These are phyloP conservation scores for Falco novaeseelandiae DNA, from an alignment of 2,797 vertebrate species.

Conservation along the genomic window DNA sequence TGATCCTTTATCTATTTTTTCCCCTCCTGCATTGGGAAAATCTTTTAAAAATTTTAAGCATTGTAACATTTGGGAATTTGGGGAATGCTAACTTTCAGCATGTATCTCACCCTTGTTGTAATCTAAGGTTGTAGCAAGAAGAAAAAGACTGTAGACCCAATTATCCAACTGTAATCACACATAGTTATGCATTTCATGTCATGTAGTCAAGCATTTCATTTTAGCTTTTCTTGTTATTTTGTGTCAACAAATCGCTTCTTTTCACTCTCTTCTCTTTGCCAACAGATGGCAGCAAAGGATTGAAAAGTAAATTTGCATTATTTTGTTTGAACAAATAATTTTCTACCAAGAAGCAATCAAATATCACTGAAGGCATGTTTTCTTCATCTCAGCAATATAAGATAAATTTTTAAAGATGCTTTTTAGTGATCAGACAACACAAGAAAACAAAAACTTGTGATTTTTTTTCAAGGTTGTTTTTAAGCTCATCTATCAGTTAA, in stretches of 20 bases:
- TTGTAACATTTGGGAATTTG: background rate
- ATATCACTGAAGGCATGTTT: conserved; percentile 66
- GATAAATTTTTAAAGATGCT: conserved; percentile 67
- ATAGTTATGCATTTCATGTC: background rate
- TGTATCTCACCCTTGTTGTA: background rate
- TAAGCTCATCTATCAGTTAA: conserved; percentile 27
- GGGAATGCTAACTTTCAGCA: background rate
- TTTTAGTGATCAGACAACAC: conserved; percentile 62
- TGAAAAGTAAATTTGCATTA: background rate
- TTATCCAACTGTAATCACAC: background rate
- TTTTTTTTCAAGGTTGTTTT: conserved; percentile 60
- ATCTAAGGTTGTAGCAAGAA: background rate
- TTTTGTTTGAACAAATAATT: conserved; percentile 66
- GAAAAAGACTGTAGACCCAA: background rate
- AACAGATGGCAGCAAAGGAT: conserved; percentile 77
- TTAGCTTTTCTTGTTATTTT: background rate
- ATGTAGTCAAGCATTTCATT: background rate
- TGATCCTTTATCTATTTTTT: background rate
- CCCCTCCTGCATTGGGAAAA: background rate
- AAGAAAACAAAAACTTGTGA: conserved; percentile 37
- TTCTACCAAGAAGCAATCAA: conserved; percentile 67
- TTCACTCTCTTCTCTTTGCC: background rate
- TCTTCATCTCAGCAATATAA: conserved; percentile 55
- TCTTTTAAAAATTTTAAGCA: background rate
- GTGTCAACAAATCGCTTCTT: background rate